Base-by-base conservation (phyloP, 2,888 invertebrate genomes). In the Xanthorhoe designata region DNA sequence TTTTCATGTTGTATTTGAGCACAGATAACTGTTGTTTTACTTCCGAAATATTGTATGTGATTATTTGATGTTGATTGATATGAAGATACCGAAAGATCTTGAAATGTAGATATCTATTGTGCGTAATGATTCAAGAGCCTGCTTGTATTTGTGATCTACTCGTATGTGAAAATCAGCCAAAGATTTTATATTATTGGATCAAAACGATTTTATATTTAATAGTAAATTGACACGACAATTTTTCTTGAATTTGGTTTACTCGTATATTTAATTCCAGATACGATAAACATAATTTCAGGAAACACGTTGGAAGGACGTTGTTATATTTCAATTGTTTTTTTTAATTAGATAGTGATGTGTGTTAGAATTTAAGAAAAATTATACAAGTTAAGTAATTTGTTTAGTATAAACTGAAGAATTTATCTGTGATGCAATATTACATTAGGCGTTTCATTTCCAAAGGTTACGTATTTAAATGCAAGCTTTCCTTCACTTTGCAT, bases 401-500 rank as follows among this genome's bases (percentile, higher is more conserved):
- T 42, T 42, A 42, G 47, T 60, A 51, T 55, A 59, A 24, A 42
- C 49, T 50, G 18, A 32, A 58, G 68, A 57, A 60, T 64, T 64
- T 50, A 58, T 49, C 9, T 19, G 29, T 19, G 53, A 66, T 61
- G 58, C 61, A 61, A 45, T 62, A 62, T 66, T 61, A 55, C 38
- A 19, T 68, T 61, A 47, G n/a, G 50, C 55, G 53, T 66, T 56
- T 45, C 66, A 45, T 63, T 57, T 45, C 64, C 61, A 64, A 74
- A 79, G 78, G 78, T 78, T 78, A 78, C 75, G 71, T 72, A 77
- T 78, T 80, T 75, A 71, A 73, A 71, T 75, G 77, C 78, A 78
- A 59, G 42, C 84, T 87, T 86, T 86, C 85, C 83, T 82, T 82
- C 82, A 84, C 81, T 86, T 81, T 83, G 81, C 85, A 85, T 85